phyloP scores from a whole-genome alignment of 2,888 invertebrate species.

The Disparrhopalites patrizii region DNA sequence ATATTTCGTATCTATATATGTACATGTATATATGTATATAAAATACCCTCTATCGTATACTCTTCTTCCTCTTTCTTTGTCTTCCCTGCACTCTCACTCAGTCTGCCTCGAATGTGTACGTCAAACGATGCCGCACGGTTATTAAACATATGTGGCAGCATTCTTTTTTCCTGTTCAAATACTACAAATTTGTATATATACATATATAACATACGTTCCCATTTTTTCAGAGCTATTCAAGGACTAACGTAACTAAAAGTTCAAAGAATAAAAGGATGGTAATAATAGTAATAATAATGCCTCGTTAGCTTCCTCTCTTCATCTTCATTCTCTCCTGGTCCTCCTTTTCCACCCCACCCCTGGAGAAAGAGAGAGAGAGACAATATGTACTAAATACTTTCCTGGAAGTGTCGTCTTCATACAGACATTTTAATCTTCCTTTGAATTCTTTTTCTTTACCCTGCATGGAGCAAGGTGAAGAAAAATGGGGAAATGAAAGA shows the following conservation, averaged over 20 bases:
- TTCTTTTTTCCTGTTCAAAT: too few species aligned
- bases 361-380: neutral
- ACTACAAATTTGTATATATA: too few species aligned
- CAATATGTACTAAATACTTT: neutral
- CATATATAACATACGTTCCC: too few species aligned
- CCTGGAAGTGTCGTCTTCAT: neutral
- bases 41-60: neutral
- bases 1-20: neutral
- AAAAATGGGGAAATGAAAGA: too few species aligned
- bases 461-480: too few species aligned
- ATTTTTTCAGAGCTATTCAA: too few species aligned
- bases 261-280: too few species aligned
- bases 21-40: neutral
- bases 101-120: neutral
- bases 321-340: neutral
- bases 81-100: neutral
- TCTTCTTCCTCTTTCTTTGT: neutral
- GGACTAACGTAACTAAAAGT: too few species aligned
- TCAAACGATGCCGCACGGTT: constrained; percentile 4
- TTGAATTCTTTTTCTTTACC: too few species aligned
- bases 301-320: neutral
- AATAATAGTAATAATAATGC: too few species aligned
- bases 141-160: constrained; percentile 6
- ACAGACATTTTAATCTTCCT: neutral
- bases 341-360: neutral